Base-by-base conservation (phyloP, 2,113 vertebrate species). In the Lycaon pictus region DNA sequence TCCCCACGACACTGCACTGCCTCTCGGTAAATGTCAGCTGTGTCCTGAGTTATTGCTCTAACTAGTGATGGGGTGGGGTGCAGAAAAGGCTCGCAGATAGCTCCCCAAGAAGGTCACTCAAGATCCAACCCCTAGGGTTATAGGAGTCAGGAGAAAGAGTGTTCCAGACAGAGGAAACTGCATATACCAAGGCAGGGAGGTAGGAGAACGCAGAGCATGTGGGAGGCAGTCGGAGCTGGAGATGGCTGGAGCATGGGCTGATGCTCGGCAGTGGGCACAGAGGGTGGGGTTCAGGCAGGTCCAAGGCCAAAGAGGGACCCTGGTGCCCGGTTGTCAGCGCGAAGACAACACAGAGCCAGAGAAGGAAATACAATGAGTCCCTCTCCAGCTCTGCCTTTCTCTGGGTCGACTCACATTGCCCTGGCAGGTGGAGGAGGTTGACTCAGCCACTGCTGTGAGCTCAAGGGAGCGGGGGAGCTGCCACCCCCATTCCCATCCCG, bases 381-480 rank as follows among this genome's bases (percentile, higher is more conserved):
- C 43, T 83, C 91, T 53, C 43, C 56, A 48, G 53, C 0, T 0
- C 53, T 51, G 72, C 92, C 60, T 95, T 58, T 72, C 92, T 56
- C 87, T 10, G 20, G 86, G 48, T 60, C 5, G 35, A 51, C 56
- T 96, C 96, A 84, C 65, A 72, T 16, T 84, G 58, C 88, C 13
- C 74, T 65, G 67, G 96, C 94, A 91, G 95, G 94, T 65, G 93
- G 93, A 85, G 88, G 90, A 92, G 93, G 81, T n/a, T 98, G 97
- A 97, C 93, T 98, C 97, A 97, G 93, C 90, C 69, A 27, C 60
- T 85, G 93, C 74, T 90, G 17, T 74, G 90, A 97, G 97, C 97
- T 97, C 58, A 84, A 88, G 77, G 20, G 62, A 84, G 76, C 4
- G 55, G 93, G 67, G 90, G 82, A 93, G 95, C 93, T 92, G 72